These are phyloP conservation scores for Microcebus lehilahytsara DNA, from an alignment of 2,113 vertebrate species.

Conservation along the genomic window DNA sequence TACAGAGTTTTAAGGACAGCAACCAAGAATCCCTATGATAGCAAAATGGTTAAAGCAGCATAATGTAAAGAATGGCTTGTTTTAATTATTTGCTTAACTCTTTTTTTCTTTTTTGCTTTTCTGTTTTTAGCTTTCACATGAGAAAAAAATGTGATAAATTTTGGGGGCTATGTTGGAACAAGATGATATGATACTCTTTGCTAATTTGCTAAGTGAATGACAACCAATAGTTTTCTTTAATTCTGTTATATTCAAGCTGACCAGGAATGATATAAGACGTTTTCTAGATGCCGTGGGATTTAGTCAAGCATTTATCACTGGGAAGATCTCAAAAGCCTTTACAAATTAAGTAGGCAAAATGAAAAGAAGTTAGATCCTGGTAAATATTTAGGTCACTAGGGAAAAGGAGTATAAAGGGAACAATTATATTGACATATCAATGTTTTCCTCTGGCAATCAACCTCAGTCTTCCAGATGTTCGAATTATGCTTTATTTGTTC, in stretches of 20 bases:
- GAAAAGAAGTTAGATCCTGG: constrained; percentile 9
- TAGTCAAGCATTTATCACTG: constrained; percentile 33
- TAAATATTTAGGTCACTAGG: constrained; percentile 53
- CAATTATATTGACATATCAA: background rate
- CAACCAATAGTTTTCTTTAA: background rate
- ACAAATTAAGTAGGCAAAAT: constrained; percentile 60
- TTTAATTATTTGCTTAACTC: constrained; percentile 17
- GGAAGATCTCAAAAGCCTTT: constrained; percentile 60
- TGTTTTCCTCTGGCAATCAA: constrained; percentile 64
- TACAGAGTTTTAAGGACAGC: background rate
- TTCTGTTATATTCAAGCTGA: constrained; percentile 11
- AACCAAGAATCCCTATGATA: background rate
- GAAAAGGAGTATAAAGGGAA: constrained; percentile 60
- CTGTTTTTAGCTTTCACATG: background rate
- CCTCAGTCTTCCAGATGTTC: constrained; percentile 57
- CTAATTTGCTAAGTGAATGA: constrained; percentile 42
- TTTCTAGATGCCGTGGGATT: constrained; percentile 52
- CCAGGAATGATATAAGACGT: background rate
- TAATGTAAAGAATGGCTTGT: background rate
- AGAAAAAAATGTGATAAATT: constrained; percentile 10
- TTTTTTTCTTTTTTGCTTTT: background rate
- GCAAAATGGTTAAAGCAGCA: background rate
- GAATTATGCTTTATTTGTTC: constrained; percentile 65
- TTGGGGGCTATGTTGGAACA: background rate
- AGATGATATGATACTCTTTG: background rate